Conservation (phyloP, 2,113 vertebrate species). For the Ranitomeya variabilis region DNA sequence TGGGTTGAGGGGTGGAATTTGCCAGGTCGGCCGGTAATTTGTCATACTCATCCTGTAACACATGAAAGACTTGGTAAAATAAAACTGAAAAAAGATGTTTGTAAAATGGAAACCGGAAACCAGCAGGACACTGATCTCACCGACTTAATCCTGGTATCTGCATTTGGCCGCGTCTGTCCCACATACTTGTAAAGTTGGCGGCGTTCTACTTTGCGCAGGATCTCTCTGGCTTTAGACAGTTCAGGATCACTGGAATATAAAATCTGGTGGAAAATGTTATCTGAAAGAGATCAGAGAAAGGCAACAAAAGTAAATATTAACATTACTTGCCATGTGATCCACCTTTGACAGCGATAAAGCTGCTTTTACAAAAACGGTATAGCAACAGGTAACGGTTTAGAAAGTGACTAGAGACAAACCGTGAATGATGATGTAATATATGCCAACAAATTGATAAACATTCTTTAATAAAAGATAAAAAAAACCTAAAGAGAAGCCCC, state of each 20-base stretch:
- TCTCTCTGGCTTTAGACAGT: constrained; percentile 76
- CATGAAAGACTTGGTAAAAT: background rate
- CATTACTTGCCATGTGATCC: too few relatives aligned
- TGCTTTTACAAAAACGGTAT: too few relatives aligned
- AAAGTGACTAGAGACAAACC: too few relatives aligned
- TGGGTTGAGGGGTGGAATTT: constrained; percentile 63
- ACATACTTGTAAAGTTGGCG: constrained; percentile 86
- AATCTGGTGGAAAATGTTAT: constrained; percentile 88
- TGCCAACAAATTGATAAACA: too few relatives aligned
- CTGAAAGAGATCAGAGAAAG: constrained; percentile 65
- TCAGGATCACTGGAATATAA: constrained; percentile 78
- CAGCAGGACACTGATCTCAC: constrained; percentile 59
- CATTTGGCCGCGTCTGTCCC: constrained; percentile 77
- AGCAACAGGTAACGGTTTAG: too few relatives aligned
- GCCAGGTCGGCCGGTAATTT: constrained; percentile 73
- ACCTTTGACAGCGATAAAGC: too few relatives aligned
- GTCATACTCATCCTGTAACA: constrained; percentile 66
- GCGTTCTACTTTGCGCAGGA: constrained; percentile 81
- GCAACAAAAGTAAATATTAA: background rate
- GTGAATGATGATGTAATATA: too few relatives aligned
- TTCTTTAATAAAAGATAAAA: too few relatives aligned
- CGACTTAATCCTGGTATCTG: constrained; percentile 55
- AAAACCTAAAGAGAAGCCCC: too few relatives aligned
- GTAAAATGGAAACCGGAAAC: too few relatives aligned
- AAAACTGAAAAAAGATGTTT: background rate